A percentile compares a stretch with the other conserved stretches of the same genome.
These are phyloP conservation scores for Drosophila repleta DNA, from an alignment of 1,140 invertebrate species.

Conservation along the genomic window DNA sequence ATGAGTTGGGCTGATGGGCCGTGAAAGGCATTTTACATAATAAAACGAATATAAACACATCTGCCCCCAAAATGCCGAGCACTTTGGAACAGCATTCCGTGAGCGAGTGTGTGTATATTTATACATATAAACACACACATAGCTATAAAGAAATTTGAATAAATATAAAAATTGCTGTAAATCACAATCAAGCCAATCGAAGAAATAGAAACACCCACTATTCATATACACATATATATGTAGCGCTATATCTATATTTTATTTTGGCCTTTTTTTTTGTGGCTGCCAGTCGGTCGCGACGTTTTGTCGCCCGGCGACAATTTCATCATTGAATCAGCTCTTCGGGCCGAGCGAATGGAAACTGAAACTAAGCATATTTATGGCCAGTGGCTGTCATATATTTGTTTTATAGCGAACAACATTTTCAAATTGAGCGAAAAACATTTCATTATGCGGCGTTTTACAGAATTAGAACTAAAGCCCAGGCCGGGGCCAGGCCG, in stretches of 20 bases:
- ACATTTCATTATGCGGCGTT: slow-evolving; percentile 75
- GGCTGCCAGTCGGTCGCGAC: slow-evolving; percentile 57
- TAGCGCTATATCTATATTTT: slow-evolving; percentile 6
- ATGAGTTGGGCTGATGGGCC: slow-evolving; percentile 66
- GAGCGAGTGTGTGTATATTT: background rate
- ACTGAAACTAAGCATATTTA: slow-evolving; percentile 69
- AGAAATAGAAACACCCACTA: slow-evolving; percentile 72
- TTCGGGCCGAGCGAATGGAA: slow-evolving; percentile 28
- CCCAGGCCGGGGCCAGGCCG: slow-evolving; percentile 6
- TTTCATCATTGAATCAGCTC: slow-evolving; percentile 65
- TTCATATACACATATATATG: slow-evolving; percentile 55
- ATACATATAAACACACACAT: background rate
- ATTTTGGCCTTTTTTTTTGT: slow-evolving; percentile 2
- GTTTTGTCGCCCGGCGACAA: slow-evolving; percentile 47
- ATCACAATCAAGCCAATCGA: slow-evolving; percentile 81
- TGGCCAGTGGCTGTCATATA: slow-evolving; percentile 69
- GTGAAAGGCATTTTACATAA: slow-evolving; percentile 78
- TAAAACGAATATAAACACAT: slow-evolving; percentile 69
- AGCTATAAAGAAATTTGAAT: slow-evolving; percentile 63
- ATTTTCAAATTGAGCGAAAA: slow-evolving; percentile 79
- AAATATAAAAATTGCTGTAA: slow-evolving; percentile 77
- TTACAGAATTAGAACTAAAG: slow-evolving; percentile 55
- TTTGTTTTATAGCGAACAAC: slow-evolving; percentile 75
- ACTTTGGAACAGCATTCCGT: slow-evolving; percentile 9
- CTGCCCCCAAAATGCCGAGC: slow-evolving; percentile 41